A percentile compares a stretch with the other conserved stretches of the same genome.
phyloP scores from a whole-genome alignment of 1,140 invertebrate species.

The Aphaenogaster floridana region DNA sequence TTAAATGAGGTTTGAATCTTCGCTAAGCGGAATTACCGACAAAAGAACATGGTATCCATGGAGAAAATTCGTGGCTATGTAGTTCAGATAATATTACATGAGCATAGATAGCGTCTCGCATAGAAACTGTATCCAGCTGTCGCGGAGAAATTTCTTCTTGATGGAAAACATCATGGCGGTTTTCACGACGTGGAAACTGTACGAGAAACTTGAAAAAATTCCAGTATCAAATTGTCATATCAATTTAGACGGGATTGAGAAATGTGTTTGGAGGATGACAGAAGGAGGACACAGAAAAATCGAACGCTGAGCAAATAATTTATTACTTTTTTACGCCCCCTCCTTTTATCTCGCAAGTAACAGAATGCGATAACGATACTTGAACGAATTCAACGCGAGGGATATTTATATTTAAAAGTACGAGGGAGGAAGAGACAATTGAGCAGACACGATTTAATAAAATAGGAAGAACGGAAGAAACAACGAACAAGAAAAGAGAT shows the following conservation, averaged over 20 bases:
- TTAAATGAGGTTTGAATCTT: background rate
- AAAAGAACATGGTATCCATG: background rate
- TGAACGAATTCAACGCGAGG: background rate
- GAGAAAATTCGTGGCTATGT: background rate
- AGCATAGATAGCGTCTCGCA: background rate
- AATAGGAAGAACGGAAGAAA: background rate
- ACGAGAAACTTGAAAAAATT: background rate
- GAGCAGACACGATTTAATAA: background rate
- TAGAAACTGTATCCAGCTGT: too few species aligned
- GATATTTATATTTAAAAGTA: background rate
- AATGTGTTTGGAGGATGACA: background rate
- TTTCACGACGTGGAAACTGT: background rate
- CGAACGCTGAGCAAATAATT: background rate
- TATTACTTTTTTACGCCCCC: background rate
- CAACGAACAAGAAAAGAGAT: background rate
- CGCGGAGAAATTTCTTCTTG: background rate
- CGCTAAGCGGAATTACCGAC: background rate
- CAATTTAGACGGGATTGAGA: background rate
- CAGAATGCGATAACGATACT: background rate
- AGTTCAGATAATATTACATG: background rate
- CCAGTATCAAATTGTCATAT: background rate
- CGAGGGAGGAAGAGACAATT: background rate
- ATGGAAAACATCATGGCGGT: background rate
- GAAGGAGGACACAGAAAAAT: background rate
- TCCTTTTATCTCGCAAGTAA: background rate